Evolutionary conservation across 2,888 invertebrate species (phyloP).

Genomic region (Caenorhabditis sulstoni): DNA sequence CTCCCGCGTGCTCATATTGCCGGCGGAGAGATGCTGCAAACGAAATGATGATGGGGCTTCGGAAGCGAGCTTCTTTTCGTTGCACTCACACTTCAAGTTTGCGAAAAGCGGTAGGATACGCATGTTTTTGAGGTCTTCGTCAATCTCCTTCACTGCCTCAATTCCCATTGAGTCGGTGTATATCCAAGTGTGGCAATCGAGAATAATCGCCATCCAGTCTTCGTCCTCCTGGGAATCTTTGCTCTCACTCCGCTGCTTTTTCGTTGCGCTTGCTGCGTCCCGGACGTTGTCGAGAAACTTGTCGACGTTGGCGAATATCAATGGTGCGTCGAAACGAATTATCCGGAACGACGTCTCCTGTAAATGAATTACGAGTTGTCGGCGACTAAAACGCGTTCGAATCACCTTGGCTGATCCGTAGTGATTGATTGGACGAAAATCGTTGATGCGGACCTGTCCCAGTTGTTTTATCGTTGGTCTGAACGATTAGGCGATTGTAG

Average conservation of each 20-base stretch:
- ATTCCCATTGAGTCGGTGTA: conserved; percentile 76
- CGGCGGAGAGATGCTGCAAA: conserved; percentile 61
- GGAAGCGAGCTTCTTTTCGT: neutral
- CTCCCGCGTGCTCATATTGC: conserved; percentile 60
- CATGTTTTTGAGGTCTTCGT: conserved; percentile 57
- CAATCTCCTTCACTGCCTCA: conserved; percentile 67
- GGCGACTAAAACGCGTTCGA: neutral
- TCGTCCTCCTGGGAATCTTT: conserved; percentile 25
- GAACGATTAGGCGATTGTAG: conserved; percentile 7
- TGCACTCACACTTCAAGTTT: conserved; percentile 59
- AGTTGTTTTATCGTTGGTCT: conserved; percentile 52
- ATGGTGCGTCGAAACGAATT: conserved; percentile 82
- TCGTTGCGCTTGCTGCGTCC: conserved; percentile 14
- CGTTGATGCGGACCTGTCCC: conserved; percentile 37
- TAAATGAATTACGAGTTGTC: neutral
- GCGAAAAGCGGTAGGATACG: conserved; percentile 63
- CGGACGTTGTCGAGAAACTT: conserved; percentile 75
- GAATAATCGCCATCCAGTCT: conserved; percentile 61
- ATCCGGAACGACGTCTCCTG: conserved; percentile 77
- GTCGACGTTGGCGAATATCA: conserved; percentile 82
- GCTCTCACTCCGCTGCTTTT: conserved; percentile 11
- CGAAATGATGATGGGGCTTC: neutral
- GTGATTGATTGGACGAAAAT: conserved; percentile 45
- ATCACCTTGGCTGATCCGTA: conserved; percentile 43
- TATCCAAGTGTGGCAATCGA: conserved; percentile 71